Evolutionary conservation across 2,113 vertebrate genomes (phyloP).

Genomic region (Burhinus oedicnemus): DNA sequence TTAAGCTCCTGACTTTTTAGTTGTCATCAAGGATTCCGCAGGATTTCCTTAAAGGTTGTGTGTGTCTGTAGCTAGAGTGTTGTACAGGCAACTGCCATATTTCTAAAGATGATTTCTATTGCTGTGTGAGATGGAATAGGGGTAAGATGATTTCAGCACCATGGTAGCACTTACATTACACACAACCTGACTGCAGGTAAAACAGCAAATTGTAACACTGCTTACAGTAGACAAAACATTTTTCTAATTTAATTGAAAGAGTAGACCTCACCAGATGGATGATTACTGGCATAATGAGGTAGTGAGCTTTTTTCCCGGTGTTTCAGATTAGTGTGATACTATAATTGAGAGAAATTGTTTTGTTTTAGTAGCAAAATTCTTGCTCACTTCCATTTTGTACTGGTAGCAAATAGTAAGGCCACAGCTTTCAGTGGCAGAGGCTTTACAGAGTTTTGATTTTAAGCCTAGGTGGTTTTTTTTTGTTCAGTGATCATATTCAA

Average conservation of each 20-base stretch:
- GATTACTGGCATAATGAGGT: not conserved
- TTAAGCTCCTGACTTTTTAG: not conserved
- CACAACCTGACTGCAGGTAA: not conserved
- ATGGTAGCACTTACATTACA: not conserved
- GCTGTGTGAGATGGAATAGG: not conserved
- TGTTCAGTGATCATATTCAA: not conserved
- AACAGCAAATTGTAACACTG: not conserved
- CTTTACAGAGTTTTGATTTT: not conserved
- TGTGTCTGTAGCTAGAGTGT: not conserved
- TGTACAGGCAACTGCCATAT: not conserved
- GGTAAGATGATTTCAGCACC: not conserved
- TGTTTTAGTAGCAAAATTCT: not conserved
- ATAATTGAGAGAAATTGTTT: not conserved
- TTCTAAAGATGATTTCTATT: not conserved
- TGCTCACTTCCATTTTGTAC: not conserved
- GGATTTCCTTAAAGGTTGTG: not conserved
- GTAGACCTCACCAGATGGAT: not conserved
- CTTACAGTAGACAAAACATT: not conserved
- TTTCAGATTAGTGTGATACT: not conserved
- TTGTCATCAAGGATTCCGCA: not conserved
- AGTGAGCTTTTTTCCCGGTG: not conserved
- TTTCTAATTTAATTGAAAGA: not conserved
- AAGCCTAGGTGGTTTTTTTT: not conserved
- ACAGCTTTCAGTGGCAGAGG: not conserved
- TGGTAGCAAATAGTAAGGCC: not conserved